Evolutionary conservation across 2,797 vertebrate genomes (phyloP), one percentile per base, ranked within the genome.

Genomic region (Gephyroberyx darwinii): DNA sequence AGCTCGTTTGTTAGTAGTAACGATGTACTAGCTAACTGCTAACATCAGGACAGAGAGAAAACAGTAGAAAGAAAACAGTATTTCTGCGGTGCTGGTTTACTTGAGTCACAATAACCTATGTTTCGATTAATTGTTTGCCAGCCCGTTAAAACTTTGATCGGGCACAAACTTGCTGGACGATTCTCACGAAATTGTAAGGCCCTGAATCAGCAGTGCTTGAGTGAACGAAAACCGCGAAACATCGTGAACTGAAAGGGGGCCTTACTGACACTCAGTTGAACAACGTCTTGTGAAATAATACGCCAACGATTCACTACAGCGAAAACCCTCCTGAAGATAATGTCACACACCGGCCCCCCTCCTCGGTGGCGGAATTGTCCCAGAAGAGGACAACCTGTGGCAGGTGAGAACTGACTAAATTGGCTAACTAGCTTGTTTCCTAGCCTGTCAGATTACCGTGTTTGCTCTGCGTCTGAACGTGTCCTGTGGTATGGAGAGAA

Each of bases 311-410:
- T 54, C 22, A 8, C 64, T 60, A 51, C 53, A 51, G 43, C 8
- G 22, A 59, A 54, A 55, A 55, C 41, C 58, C 48, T 33, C 19
- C 51, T 37, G 2, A 81, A 55, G 30, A 93, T 31, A 19, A 96
- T 98, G 97, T 95, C 96, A 84, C 95, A 96, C 84, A 94, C 91
- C 89, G 96, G 95, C 88, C 95, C 97, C 75, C 97, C 97, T 83
- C 96, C 97, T 74, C 95, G 97, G 69, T 99, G 97, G 97, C 93
- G 96, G 56, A 96, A 95, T 82, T 99, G 97, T 84, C 97, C 97
- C 56, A 93, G 97, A 82, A 95, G 96, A 88, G 96, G 97, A 78
- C 96, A 98, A 77, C 96, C 96, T 65, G 95, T 99, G 88, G 96
- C 95, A 93, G 95, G 97, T 98, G 89, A 95, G 90, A 56, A 16